Evolutionary conservation across 2,888 invertebrate species (phyloP), one percentile per base, ranked within the genome.

Genomic region (Brachyptera risi): DNA sequence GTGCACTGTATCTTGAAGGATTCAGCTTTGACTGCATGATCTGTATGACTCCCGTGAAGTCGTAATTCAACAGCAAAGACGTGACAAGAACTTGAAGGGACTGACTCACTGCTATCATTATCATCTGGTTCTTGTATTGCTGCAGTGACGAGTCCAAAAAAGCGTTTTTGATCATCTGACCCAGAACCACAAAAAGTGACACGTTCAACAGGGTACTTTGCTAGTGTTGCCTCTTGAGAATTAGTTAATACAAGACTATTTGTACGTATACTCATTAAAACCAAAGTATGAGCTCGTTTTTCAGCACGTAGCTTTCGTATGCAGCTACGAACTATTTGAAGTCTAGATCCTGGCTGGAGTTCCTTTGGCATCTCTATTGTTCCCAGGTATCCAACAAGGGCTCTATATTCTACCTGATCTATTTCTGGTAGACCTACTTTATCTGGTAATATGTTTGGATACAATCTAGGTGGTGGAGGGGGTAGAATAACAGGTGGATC

Each of bases 341-440:
- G 75, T 59, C 92, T 85, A 13, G 88, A 86, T 40, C 86, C 86
- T 49, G 85, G 84, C 57, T 87, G 80, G 44, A 90, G 79, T 67
- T 91, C 88, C 73, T 88, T 88, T 0, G 96, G 96, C 80, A 96
- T 95, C 76, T 96, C 96, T 65, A 97, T 94, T 1, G 96, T 96
- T 21, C 96, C 96, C 51, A 97, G 80, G 75, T 97, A 97, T 1
- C 96, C 96, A 1, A 97, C 93, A 1, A 97, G 85, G 24, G 23
- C 47, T 17, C 24, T n/a, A n/a, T 11, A 47, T 3, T 9, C 47
- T n/a, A 24, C 9, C 47, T 62, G 65, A 35, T 67, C 67, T 56
- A 58, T 56, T 56, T 65, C 63, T n/a, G n/a, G n/a, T n/a, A n/a
- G n/a, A n/a, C n/a, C n/a, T n/a, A n/a, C n/a, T n/a, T n/a, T n/a